Conservation (phyloP, 2,797 vertebrate genomes). For the Chrysocyon brachyurus region DNA sequence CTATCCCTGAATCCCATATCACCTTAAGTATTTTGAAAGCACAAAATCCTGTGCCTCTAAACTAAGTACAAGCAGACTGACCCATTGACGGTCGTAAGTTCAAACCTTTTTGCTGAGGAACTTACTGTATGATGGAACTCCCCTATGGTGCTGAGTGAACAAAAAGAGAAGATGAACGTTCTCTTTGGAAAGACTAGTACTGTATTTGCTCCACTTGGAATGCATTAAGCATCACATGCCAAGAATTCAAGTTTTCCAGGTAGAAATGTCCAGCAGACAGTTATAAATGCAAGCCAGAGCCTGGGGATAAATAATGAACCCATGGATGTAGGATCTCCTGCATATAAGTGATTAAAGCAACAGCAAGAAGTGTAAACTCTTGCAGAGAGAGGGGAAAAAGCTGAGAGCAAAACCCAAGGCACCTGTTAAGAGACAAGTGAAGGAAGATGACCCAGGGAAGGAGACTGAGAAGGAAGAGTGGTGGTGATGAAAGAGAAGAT, state of each 20-base stretch:
- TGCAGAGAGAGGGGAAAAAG: neutral
- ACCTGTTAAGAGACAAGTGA: conserved; percentile 27
- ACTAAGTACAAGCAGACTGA: conserved; percentile 40
- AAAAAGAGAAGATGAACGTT: conserved; percentile 24
- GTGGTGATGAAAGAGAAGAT: neutral
- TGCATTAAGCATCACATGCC: conserved; percentile 21
- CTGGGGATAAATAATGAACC: neutral
- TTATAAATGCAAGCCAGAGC: conserved; percentile 60
- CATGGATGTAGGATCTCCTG: neutral
- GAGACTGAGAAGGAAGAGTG: conserved; percentile 31
- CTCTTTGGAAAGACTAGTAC: conserved; percentile 4
- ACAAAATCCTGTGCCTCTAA: conserved; percentile 11
- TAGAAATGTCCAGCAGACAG: conserved; percentile 26
- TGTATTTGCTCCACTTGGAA: conserved; percentile 66
- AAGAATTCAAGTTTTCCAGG: conserved; percentile 60
- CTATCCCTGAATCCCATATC: conserved; percentile 13
- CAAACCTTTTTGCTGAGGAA: conserved; percentile 42
- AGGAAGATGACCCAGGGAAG: conserved; percentile 3
- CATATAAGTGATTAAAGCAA: conserved; percentile 33
- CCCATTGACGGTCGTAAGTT: conserved; percentile 36
- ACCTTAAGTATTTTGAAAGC: conserved; percentile 53
- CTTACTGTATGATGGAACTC: conserved; percentile 11
- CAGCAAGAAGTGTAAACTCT: neutral
- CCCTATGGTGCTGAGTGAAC: conserved; percentile 3
- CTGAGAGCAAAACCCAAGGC: neutral